These are phyloP conservation scores for Poecilus cupreus DNA, from an alignment of 2,888 invertebrate genomes.

Conservation along the genomic window DNA sequence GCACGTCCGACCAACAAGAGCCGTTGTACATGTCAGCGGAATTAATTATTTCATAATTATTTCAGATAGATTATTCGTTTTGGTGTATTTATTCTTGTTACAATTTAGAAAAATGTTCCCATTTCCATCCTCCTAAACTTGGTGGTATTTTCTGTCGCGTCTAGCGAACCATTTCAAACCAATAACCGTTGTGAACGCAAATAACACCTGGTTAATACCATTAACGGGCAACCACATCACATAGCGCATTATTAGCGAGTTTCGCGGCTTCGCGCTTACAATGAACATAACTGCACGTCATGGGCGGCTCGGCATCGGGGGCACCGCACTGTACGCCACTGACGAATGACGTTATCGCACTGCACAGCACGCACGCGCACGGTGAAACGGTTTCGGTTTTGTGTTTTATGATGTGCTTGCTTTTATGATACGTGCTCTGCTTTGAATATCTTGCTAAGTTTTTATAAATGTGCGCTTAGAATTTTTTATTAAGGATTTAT, in stretches of 20 bases:
- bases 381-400: not conserved
- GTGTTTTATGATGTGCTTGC: constrained; percentile 1
- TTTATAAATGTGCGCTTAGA: not conserved
- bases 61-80: no score
- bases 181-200: not conserved
- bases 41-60: no score
- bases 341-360: not conserved
- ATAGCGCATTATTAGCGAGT: not conserved
- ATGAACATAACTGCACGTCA: constrained; percentile 52
- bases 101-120: no score
- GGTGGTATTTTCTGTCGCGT: no score
- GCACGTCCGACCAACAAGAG: no score
- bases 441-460: not conserved
- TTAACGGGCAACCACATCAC: not conserved
- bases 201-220: constrained; percentile 25
- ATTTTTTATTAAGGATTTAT: not conserved
- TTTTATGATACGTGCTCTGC: no score
- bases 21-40: no score
- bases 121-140: no score
- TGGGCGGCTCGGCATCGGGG: constrained; percentile 44
- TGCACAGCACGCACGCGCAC: not conserved
- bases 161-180: not conserved
- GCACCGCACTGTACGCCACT: constrained; percentile 11
- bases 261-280: not conserved
- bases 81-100: no score